phyloP scores from a whole-genome alignment of 2,888 invertebrate genomes.

The Gerris lacustris region DNA sequence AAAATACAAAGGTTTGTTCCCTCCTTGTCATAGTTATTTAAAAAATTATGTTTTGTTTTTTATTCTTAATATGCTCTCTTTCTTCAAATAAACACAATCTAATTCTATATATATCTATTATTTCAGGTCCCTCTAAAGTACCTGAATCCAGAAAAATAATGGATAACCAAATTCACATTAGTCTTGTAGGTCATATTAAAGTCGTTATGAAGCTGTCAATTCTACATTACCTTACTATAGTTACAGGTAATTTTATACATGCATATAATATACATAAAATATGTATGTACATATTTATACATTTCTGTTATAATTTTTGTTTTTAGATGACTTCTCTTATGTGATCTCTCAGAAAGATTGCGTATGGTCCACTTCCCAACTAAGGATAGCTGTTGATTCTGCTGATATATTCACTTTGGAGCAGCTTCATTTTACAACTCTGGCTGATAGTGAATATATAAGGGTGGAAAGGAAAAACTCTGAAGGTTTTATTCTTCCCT shows the following conservation, averaged over 20 bases:
- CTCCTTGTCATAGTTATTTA: no score
- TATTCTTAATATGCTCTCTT: no score
- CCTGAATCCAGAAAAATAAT: background rate
- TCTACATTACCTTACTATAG: slow-evolving; percentile 54
- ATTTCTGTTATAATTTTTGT: background rate
- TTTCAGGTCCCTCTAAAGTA: no score
- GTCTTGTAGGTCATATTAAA: slow-evolving; percentile 48
- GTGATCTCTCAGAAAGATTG: slow-evolving; percentile 21
- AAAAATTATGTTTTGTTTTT: no score
- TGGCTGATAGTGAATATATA: slow-evolving; percentile 50
- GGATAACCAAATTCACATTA: background rate
- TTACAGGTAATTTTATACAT: slow-evolving; percentile 42
- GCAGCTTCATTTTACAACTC: slow-evolving; percentile 51
- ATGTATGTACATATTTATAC: background rate
- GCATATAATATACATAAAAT: background rate
- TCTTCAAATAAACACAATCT: no score
- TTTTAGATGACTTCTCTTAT: slow-evolving; percentile 30
- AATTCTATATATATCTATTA: no score
- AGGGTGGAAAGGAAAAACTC: slow-evolving; percentile 59
- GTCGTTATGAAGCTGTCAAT: slow-evolving; percentile 52
- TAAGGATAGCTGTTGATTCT: slow-evolving; percentile 49
- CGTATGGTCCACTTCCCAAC: slow-evolving; percentile 28
- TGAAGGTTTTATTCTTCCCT: slow-evolving; percentile 54
- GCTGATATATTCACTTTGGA: slow-evolving; percentile 60
- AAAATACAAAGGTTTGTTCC: slow-evolving; percentile 16